A percentile compares a stretch with the other conserved stretches of the same genome.
phyloP scores from a whole-genome alignment of 1,140 invertebrate genomes.

The Drosophila trapezifrons region DNA sequence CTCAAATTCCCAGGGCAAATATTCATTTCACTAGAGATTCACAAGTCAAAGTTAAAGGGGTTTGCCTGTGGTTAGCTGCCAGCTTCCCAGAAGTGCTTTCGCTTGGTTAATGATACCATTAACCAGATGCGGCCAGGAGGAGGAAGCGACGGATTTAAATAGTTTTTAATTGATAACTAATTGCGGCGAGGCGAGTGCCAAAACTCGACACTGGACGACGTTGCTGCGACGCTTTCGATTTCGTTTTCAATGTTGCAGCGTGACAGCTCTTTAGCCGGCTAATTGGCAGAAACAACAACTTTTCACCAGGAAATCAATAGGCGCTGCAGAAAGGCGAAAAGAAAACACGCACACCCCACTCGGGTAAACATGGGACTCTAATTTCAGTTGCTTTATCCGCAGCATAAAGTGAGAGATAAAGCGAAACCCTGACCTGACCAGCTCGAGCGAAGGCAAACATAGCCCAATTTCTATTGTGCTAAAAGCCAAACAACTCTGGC shows the following conservation, averaged over 20 bases:
- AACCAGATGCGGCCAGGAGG: conserved; percentile 10
- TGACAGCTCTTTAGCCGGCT: conserved; percentile 39
- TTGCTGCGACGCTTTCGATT: conserved; percentile 20
- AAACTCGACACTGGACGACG: conserved; percentile 41
- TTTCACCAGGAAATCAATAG: conserved; percentile 74
- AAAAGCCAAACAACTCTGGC: conserved; percentile 9
- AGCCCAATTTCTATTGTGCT: conserved; percentile 7
- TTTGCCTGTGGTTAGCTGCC: background rate
- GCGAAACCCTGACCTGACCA: conserved; percentile 13
- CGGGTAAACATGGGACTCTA: background rate
- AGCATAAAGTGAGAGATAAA: background rate
- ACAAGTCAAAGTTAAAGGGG: background rate
- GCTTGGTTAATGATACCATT: conserved; percentile 7
- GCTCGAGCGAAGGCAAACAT: conserved; percentile 21
- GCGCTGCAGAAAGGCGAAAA: conserved; percentile 8
- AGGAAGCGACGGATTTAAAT: conserved; percentile 59
- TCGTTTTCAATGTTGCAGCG: conserved; percentile 17
- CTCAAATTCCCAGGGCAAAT: background rate
- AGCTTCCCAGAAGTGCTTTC: conserved; percentile 23
- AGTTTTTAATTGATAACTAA: conserved; percentile 72
- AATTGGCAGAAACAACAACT: conserved; percentile 60
- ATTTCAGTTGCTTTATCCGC: conserved; percentile 2
- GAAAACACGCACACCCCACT: conserved; percentile 8
- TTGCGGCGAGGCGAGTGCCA: conserved; percentile 51
- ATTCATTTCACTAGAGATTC: background rate